phyloP scores from a whole-genome alignment of 2,888 invertebrate species.

The Microctonus brassicae region DNA sequence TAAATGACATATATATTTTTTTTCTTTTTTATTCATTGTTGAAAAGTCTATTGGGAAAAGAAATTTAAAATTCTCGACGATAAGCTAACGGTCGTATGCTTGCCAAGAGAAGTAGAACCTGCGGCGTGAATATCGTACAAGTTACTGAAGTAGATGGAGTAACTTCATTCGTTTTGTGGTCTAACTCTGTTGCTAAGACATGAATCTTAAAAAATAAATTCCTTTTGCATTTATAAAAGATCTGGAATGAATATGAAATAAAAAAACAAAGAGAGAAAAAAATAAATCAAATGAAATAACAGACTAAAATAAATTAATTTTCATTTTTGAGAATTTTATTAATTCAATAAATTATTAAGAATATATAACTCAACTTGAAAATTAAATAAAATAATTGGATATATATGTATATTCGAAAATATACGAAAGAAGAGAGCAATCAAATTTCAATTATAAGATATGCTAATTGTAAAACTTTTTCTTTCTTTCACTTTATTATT shows the following conservation, averaged over 20 bases:
- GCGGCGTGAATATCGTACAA: slow-evolving; percentile 29
- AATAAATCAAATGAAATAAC: neutral
- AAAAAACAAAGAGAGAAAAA: slow-evolving; percentile 13
- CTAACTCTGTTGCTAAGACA: slow-evolving; percentile 15
- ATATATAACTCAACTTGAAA: no score
- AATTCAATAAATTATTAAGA: neutral
- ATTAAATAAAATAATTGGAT: neutral
- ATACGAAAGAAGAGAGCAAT: no score
- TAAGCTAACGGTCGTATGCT: neutral
- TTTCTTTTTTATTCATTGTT: neutral
- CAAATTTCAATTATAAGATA: no score
- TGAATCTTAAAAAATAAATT: slow-evolving; percentile 31
- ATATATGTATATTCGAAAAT: no score
- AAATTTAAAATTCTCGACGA: neutral
- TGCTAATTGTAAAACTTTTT: no score
- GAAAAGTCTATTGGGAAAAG: neutral
- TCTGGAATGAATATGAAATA: neutral
- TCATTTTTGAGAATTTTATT: neutral
- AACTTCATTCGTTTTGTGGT: slow-evolving; percentile 35
- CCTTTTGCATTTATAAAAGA: slow-evolving; percentile 11
- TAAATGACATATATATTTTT: no score
- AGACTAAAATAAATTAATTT: no score
- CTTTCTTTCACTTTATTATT: neutral
- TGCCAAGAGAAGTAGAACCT: slow-evolving; percentile 19
- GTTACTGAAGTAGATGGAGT: slow-evolving; percentile 19